Base-by-base conservation (phyloP, 1,140 invertebrate genomes). In the Phymastichus coffea region DNA sequence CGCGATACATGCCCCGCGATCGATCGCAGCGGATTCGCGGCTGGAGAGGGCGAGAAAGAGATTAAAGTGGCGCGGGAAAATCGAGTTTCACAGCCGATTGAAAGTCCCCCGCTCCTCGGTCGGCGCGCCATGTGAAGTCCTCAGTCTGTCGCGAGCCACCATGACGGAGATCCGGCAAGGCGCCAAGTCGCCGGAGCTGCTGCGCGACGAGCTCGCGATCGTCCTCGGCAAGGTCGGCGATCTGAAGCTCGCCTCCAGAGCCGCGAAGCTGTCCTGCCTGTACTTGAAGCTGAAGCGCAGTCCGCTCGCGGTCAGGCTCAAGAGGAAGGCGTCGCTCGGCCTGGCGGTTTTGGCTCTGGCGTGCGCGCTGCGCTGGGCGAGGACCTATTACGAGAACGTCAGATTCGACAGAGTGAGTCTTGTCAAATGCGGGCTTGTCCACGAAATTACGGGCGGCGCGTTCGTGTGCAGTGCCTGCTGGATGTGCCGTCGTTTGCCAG, bases 391-490 rank as follows among this genome's bases (percentile, higher is more conserved):
- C 1, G 15, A 10, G 2, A 43, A n/a, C 17, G 4, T 44, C 12
- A 1, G 19, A 2, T 44, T 4, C 25, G 57, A 52, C 0, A 58
- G 26, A 41, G 56, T 57, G 46, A 52, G 57, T 48, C 6, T n/a
- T n/a, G n/a, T n/a, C n/a, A n/a, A n/a, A n/a, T n/a, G n/a, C n/a
- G n/a, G n/a, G n/a, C n/a, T n/a, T n/a, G n/a, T n/a, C n/a, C n/a
- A n/a, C n/a, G n/a, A n/a, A n/a, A n/a, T n/a, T n/a, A n/a, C n/a
- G n/a, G n/a, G n/a, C n/a, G n/a, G n/a, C n/a, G n/a, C n/a, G n/a
- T n/a, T n/a, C n/a, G n/a, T n/a, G n/a, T n/a, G n/a, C 73, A 86
- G 79, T 90, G 88, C 71, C 73, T 83, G 12, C 61, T 91, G 2
- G 76, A 83, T 25, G 74, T 87, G 67, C 85, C 87, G 1, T 72